A percentile compares a stretch with the other conserved stretches of the same genome.
Evolutionary conservation across 2,888 invertebrate species (phyloP).

Genomic region (Cyrtodaria siliqua): DNA sequence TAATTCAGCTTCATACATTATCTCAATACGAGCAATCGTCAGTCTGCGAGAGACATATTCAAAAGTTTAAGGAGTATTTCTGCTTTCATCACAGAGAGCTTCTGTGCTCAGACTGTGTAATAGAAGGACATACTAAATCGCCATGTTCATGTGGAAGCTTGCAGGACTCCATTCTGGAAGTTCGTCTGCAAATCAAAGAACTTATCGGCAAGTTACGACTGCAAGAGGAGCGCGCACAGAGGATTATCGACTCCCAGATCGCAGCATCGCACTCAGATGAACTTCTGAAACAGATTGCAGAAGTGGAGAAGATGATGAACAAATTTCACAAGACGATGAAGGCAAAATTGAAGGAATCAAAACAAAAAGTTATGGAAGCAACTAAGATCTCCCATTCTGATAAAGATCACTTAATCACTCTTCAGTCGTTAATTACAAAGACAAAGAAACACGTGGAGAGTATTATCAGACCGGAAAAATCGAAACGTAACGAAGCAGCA

Average conservation of each 20-base stretch:
- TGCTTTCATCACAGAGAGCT: slow-evolving; percentile 61
- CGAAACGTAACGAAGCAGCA: slow-evolving; percentile 39
- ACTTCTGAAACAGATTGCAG: slow-evolving; percentile 46
- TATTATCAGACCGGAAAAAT: slow-evolving; percentile 43
- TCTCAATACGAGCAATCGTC: slow-evolving; percentile 54
- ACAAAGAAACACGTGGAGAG: slow-evolving; percentile 55
- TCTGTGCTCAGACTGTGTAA: slow-evolving; percentile 62
- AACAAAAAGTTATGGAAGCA: slow-evolving; percentile 55
- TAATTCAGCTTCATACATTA: slow-evolving; percentile 60
- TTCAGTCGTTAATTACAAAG: slow-evolving; percentile 51
- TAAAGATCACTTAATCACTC: slow-evolving; percentile 40
- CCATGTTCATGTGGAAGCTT: slow-evolving; percentile 64
- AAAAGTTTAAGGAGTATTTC: slow-evolving; percentile 64
- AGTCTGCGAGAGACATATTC: slow-evolving; percentile 57
- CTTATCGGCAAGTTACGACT: slow-evolving; percentile 50
- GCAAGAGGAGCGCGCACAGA: slow-evolving; percentile 59
- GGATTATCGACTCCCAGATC: slow-evolving; percentile 58
- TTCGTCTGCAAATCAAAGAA: slow-evolving; percentile 64
- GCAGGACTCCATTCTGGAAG: slow-evolving; percentile 61
- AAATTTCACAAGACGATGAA: slow-evolving; percentile 63
- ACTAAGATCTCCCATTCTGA: slow-evolving; percentile 62
- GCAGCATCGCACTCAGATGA: slow-evolving; percentile 57
- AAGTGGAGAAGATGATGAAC: slow-evolving; percentile 56
- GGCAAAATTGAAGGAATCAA: slow-evolving; percentile 53
- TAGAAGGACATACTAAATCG: slow-evolving; percentile 52